A percentile compares a stretch with the other conserved stretches of the same genome.
These are phyloP conservation scores for Callyntrura sp. DNA, from an alignment of 2,888 invertebrate genomes.

Conservation along the genomic window DNA sequence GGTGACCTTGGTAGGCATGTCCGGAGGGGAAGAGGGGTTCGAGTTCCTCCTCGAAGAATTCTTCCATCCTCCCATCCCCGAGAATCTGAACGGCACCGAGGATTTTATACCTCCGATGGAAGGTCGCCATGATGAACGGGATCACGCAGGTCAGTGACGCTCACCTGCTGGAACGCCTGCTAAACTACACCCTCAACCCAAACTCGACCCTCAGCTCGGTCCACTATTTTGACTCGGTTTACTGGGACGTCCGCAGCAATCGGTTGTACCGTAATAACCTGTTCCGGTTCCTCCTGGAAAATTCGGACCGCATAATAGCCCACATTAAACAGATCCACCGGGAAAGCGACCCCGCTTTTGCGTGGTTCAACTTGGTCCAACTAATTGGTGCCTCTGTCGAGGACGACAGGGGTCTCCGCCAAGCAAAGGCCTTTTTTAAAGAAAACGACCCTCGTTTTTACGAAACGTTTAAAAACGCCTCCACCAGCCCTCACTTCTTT, in stretches of 20 bases:
- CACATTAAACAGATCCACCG: not conserved
- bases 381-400: slow-evolving; percentile 13
- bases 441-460: not conserved
- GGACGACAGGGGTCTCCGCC: too few species aligned
- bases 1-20: slow-evolving; percentile 13
- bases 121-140: slow-evolving; percentile 22
- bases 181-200: not conserved
- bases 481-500: not conserved
- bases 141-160: slow-evolving; percentile 2
- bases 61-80: slow-evolving; percentile 7
- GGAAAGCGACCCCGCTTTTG: slow-evolving; percentile 23
- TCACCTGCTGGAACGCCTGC: not conserved
- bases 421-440: slow-evolving; percentile 7
- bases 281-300: not conserved
- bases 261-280: not conserved
- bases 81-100: slow-evolving; percentile 6
- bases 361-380: slow-evolving; percentile 17
- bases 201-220: slow-evolving; percentile 1
- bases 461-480: not conserved
- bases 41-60: slow-evolving; percentile 30
- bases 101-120: slow-evolving; percentile 6
- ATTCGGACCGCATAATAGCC: not conserved
- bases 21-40: slow-evolving; percentile 17
- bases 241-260: slow-evolving; percentile 23
- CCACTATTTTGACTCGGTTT: slow-evolving; percentile 18